Percentiles rank a stretch among this genome's conserved stretches.
Conservation (phyloP, 2,888 invertebrate genomes). For the Heliconius cydno region DNA sequence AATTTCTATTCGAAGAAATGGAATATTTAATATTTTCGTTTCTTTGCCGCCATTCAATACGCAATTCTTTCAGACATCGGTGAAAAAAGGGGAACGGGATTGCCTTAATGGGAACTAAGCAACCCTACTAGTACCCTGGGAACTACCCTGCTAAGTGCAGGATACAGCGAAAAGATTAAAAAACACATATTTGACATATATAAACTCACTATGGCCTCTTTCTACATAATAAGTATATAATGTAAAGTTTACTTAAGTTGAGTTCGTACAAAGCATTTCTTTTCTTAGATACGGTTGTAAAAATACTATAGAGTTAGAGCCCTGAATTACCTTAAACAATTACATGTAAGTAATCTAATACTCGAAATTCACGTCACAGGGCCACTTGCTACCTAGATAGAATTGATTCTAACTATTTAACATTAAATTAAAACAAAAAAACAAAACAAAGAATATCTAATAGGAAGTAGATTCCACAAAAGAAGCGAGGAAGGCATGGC, state of each 20-base stretch:
- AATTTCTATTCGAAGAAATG: too few relatives aligned
- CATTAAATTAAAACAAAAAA: neutral
- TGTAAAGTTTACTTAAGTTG: neutral
- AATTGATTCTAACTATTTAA: neutral
- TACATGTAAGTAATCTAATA: too few relatives aligned
- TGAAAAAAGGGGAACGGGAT: too few relatives aligned
- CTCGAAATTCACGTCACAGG: neutral
- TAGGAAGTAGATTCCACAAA: slow-evolving; percentile 67
- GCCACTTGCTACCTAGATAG: neutral
- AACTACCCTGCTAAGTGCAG: too few relatives aligned
- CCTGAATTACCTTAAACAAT: too few relatives aligned
- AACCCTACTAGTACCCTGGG: too few relatives aligned
- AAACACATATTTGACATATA: too few relatives aligned
- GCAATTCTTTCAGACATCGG: too few relatives aligned
- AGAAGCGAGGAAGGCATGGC: slow-evolving; percentile 63
- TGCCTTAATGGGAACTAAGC: too few relatives aligned
- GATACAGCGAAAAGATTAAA: too few relatives aligned
- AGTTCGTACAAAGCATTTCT: neutral
- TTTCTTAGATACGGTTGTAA: neutral
- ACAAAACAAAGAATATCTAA: slow-evolving; percentile 44
- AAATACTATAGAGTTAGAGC: neutral
- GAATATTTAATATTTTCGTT: too few relatives aligned
- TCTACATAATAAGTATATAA: neutral
- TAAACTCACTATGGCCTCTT: neutral
- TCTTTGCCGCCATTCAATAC: too few relatives aligned